Base-by-base conservation (phyloP, 2,797 vertebrate species). In the Myripristis jacobus region DNA sequence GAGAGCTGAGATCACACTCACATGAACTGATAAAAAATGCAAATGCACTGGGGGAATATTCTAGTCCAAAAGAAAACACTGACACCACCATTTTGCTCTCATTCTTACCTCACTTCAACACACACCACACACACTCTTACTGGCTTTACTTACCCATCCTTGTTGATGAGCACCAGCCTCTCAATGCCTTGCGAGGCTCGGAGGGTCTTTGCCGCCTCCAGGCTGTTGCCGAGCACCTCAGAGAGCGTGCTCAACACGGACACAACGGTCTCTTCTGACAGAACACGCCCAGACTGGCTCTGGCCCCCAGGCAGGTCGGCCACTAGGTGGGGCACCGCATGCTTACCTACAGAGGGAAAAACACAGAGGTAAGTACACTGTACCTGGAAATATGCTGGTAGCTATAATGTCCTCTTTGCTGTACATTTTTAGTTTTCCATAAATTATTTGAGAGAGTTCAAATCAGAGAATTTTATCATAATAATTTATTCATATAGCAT, bases 101-200 rank as follows among this genome's bases (percentile, higher is more conserved):
- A 36, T 13, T 22, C n/a, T 41, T 5, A 43, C 11, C 18, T 54
- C 25, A 2, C 9, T 24, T 19, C 1, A 43, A 21, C 34, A 19
- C 22, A 25, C 22, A 24, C 22, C 22, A 24, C 22, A 46, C 60
- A 22, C 31, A n/a, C 22, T 22, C 22, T 43, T 58, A 24, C 29
- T n/a, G 21, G 22, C 22, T 44, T 44, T 58, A 56, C 88, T 34
- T 61, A 98, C 98, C 96, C 95, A 22, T 97, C 96, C 73, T 99
- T 99, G 89, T 96, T 98, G 80, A 99, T 97, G 16, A 99, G 93
- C 84, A 99, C 97, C 80, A 99, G 91, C 65, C 97, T 96, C 90
- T 99, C 98, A 0, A 99, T 97, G 60, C 97, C 98, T 83, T 98
- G 96, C 0, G 96, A 95, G 81, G 95, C 93, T 58, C 97, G 92